These are phyloP conservation scores for Epicauta chinensis DNA, from an alignment of 1,140 invertebrate species.

Conservation along the genomic window DNA sequence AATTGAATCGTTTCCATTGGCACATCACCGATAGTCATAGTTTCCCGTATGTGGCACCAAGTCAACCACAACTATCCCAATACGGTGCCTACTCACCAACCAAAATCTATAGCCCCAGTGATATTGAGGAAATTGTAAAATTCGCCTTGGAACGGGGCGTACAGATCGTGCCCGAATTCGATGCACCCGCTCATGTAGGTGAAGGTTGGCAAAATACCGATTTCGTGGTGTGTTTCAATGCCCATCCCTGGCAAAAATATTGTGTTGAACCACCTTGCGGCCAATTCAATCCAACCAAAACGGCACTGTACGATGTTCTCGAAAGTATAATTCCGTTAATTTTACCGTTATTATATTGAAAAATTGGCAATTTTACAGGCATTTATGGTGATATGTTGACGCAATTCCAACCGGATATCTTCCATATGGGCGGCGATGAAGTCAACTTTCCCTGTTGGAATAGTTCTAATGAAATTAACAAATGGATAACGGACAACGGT, in stretches of 20 bases:
- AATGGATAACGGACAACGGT: slow-evolving; percentile 61
- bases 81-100: slow-evolving; percentile 64
- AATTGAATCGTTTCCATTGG: slow-evolving; percentile 84
- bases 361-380: slow-evolving; percentile 20
- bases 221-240: slow-evolving; percentile 60
- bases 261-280: slow-evolving; percentile 85
- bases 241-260: slow-evolving; percentile 67
- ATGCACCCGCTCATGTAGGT: slow-evolving; percentile 81
- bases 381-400: slow-evolving; percentile 46
- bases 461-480: slow-evolving; percentile 54
- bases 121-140: slow-evolving; percentile 55
- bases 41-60: slow-evolving; percentile 68
- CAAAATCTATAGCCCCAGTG: slow-evolving; percentile 54
- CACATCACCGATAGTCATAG: slow-evolving; percentile 86
- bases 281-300: slow-evolving; percentile 72
- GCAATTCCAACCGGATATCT: slow-evolving; percentile 65
- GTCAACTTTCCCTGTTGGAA: slow-evolving; percentile 71
- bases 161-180: slow-evolving; percentile 75
- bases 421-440: slow-evolving; percentile 88
- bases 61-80: slow-evolving; percentile 59
- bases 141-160: slow-evolving; percentile 65
- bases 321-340: slow-evolving; percentile 44
- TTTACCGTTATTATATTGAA: neutral
- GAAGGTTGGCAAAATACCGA: slow-evolving; percentile 76
- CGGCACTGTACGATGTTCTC: slow-evolving; percentile 66